Conservation (phyloP, 92 coral and sea anemone species). For the Parazoanthus swiftii region DNA sequence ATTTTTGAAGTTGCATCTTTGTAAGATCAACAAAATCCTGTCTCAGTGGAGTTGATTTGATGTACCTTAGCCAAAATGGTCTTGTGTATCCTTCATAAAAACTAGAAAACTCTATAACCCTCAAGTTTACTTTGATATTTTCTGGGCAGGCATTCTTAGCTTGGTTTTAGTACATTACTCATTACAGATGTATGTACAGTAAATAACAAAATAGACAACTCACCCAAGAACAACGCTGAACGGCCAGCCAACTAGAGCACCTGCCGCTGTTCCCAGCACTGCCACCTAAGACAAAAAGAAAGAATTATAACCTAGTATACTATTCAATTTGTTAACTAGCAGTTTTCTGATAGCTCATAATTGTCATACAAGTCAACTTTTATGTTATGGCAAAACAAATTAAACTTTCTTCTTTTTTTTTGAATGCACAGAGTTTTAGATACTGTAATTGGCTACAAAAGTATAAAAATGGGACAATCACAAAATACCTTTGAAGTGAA, state of each 20-base stretch:
- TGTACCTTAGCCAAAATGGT: too few relatives aligned
- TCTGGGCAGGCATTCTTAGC: background rate
- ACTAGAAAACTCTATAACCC: too few relatives aligned
- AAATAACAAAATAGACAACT: constrained; percentile 23
- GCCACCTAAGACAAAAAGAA: constrained; percentile 62
- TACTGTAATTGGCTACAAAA: too few relatives aligned
- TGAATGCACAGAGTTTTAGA: too few relatives aligned
- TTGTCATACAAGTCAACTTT: background rate
- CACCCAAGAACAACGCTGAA: constrained; percentile 95
- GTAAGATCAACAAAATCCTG: too few relatives aligned
- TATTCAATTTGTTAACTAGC: too few relatives aligned
- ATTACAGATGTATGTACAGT: background rate
- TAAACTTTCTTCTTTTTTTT: too few relatives aligned
- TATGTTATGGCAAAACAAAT: too few relatives aligned
- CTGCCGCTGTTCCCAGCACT: constrained; percentile 86
- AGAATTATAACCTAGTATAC: background rate
- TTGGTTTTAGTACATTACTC: background rate
- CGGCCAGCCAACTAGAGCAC: constrained; percentile 97
- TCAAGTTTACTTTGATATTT: background rate
- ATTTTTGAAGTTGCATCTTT: background rate
- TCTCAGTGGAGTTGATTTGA: too few relatives aligned
- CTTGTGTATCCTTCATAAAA: too few relatives aligned
- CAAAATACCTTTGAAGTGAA: too few relatives aligned
- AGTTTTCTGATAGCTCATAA: background rate
- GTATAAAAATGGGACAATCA: too few relatives aligned